These are phyloP conservation scores for Acronicta aceris DNA, from an alignment of 2,888 invertebrate genomes.

Conservation along the genomic window DNA sequence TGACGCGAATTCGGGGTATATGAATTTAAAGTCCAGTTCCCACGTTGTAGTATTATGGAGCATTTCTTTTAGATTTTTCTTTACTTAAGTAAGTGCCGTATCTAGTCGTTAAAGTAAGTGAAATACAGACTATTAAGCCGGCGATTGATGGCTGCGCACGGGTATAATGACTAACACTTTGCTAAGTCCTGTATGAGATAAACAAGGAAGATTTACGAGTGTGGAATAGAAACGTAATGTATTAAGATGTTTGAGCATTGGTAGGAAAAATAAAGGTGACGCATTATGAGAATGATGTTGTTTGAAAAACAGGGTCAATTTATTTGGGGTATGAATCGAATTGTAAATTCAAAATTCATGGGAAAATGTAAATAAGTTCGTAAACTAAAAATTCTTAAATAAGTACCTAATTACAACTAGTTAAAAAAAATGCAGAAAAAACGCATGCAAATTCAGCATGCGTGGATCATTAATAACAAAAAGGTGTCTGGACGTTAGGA, in stretches of 20 bases:
- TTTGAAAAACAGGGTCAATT: conserved; percentile 55
- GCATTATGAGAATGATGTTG: conserved; percentile 34
- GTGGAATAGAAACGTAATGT: conserved; percentile 38
- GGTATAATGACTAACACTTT: conserved; percentile 54
- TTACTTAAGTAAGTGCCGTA: conserved; percentile 74
- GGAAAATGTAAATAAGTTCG: conserved; percentile 33
- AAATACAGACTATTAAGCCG: conserved; percentile 74
- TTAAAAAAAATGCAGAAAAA: too few relatives aligned
- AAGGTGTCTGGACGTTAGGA: too few relatives aligned
- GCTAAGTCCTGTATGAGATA: conserved; percentile 52
- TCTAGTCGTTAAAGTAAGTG: conserved; percentile 73
- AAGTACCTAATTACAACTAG: neutral
- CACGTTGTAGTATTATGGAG: conserved; percentile 70
- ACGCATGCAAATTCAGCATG: neutral
- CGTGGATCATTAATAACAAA: too few relatives aligned
- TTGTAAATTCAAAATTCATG: conserved; percentile 33
- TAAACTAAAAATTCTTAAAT: neutral
- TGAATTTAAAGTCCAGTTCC: conserved; percentile 52
- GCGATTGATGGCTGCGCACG: conserved; percentile 63
- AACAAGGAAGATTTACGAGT: conserved; percentile 51
- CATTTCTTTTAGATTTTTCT: conserved; percentile 77
- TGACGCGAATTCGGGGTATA: conserved; percentile 71
- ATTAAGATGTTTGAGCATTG: conserved; percentile 32
- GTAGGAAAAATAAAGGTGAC: conserved; percentile 31
- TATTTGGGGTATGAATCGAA: conserved; percentile 36